Evolutionary conservation across 2,888 invertebrate species (phyloP).

Genomic region (Herminia tarsipennalis): DNA sequence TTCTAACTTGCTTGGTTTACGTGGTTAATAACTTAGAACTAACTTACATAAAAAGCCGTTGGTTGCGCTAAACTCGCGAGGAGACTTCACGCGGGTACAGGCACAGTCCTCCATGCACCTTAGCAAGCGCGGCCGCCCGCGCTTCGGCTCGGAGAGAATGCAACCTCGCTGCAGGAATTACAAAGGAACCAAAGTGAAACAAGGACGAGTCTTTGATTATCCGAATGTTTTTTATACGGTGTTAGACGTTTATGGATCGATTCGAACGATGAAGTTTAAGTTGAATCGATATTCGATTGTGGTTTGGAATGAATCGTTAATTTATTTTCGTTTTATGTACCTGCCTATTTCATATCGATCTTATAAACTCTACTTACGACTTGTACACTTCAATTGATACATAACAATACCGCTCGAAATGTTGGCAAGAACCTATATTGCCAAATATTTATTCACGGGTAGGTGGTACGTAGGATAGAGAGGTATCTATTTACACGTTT

Average conservation of each 20-base stretch:
- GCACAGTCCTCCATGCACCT: constrained; percentile 32
- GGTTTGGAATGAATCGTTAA: no score
- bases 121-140: constrained; percentile 43
- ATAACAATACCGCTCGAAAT: no score
- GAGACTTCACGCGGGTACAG: constrained; percentile 14
- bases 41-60: constrained; percentile 34
- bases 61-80: constrained; percentile 24
- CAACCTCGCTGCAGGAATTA: constrained; percentile 73
- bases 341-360: no score
- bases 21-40: constrained; percentile 10
- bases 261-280: constrained; percentile 27
- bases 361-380: no score
- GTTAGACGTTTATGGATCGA: constrained; percentile 45
- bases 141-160: constrained; percentile 67
- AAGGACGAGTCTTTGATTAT: constrained; percentile 73
- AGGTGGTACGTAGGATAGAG: no score
- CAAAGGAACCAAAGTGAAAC: constrained; percentile 74
- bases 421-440: no score
- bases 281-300: constrained; percentile 9
- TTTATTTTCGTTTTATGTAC: no score
- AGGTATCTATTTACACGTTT: no score
- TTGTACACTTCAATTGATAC: no score
- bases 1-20: neutral
- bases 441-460: no score
- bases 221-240: constrained; percentile 55